Base-by-base conservation (phyloP, 2,113 vertebrate genomes). In the Pongo abelii region DNA sequence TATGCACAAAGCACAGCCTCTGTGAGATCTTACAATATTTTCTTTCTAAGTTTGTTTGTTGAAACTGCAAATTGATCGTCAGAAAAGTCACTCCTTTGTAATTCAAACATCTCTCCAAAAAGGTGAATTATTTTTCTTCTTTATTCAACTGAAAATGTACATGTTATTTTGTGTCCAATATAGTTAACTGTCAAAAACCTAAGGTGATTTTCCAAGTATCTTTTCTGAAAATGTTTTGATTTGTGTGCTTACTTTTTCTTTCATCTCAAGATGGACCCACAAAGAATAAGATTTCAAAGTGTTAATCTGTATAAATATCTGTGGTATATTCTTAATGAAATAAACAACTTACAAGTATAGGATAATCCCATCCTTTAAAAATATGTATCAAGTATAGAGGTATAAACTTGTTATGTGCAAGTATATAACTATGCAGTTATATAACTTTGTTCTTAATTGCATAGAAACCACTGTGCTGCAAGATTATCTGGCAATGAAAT, bases 1-100 rank as follows among this genome's bases (percentile, higher is more conserved):
- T 27, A 22, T 6, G 40, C 18, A 32, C 0, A 7, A 1, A 0
- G 7, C 43, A 75, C 17, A 8, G 11, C 11, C 2, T 8, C 12
- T 52, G 64, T 13, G 8, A 32, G 23, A 30, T 8, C n/a, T 70
- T 14, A 38, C 0, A 2, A 1, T 5, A 13, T 4, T 17, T 40
- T 67, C 52, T 27, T 5, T 3, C 18, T 30, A 67, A 12, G 43
- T 7, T 22, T 3, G 0, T 64, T 27, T 52, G 23, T 11, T 2
- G 52, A 4, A 84, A 93, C 2, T 38, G 27, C 18, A 20, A 55
- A 30, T 4, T 2, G 8, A 10, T 59, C 16, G 1, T 52, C 78
- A 50, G 50, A 27, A 61, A 13, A 77, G 8, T 27, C 22, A 2
- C 16, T 46, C 35, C 22, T 72, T 77, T n/a, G n/a, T n/a, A 32